Base-by-base conservation (phyloP, 2,797 vertebrate genomes). In the Anguilla pacifica region DNA sequence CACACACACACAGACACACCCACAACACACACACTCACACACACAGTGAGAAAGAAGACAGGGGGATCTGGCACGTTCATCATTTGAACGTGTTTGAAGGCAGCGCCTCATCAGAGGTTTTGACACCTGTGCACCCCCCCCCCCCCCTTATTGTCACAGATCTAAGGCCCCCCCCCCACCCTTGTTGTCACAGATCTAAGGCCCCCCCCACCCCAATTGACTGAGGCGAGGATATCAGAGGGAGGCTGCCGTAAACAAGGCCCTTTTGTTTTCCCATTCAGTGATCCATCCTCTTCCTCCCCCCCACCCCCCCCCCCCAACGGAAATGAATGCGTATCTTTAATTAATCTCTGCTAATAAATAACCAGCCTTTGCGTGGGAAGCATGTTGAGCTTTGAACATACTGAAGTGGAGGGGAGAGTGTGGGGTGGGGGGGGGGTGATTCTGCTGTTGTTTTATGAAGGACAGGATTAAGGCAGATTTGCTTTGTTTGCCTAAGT, bases 301-400 rank as follows among this genome's bases (percentile, higher is more conserved):
- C 35, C 35, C 43, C 67, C 87, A 53, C 59, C 35, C 35, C 43
- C 55, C 59, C 35, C 35, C 35, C 35, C 35, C 35, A 35, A 70
- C 70, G 83, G 87, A 85, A 59, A 49, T 49, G 35, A 84, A 31
- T 57, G 39, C n/a, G 43, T 84, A 88, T 87, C 87, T 87, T 87
- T 87, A 87, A 87, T 87, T 84, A 87, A 87, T 84, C 87, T 87
- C 87, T 28, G n/a, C 84, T 84, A 87, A 84, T 88, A 67, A 88
- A 88, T 83, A 85, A 88, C 83, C 70, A 55, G 79, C 87, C 87
- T 79, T 77, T 79, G 51, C 28, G 59, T 87, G 53, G 82, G 84
- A 61, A 77, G 55, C 82, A 85, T 88, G 70, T 85, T 39, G 39
- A 53, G 57, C 83, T 88, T 88, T 85, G 87, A 88, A 89, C 87